A percentile compares a stretch with the other conserved stretches of the same genome.
Conservation (phyloP, 1,140 invertebrate genomes). For the Meloidogyne floridensis region DNA sequence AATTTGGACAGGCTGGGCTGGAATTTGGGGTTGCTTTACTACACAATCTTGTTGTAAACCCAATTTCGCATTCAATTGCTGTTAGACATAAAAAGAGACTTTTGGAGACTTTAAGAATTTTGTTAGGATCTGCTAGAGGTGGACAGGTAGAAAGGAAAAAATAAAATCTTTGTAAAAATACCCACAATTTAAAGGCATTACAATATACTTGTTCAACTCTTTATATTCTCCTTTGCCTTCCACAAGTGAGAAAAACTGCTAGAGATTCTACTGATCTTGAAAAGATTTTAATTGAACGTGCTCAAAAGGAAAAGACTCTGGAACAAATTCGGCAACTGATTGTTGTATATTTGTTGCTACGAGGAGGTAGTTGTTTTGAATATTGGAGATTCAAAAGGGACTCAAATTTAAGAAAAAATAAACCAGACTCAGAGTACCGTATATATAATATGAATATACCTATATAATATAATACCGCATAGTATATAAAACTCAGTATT, state of each 20-base stretch:
- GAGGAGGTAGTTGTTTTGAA: slow-evolving; percentile 42
- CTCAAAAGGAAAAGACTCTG: slow-evolving; percentile 13
- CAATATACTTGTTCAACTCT: slow-evolving; percentile 19
- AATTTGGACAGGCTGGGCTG: slow-evolving; percentile 38
- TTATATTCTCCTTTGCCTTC: slow-evolving; percentile 16
- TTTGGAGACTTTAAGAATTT: slow-evolving; percentile 36
- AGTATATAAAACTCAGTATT: too few relatives aligned
- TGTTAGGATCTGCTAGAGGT: slow-evolving; percentile 10
- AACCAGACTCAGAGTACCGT: too few relatives aligned
- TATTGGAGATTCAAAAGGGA: background rate
- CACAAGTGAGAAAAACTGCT: slow-evolving; percentile 9
- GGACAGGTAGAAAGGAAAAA: background rate
- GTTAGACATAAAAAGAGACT: slow-evolving; percentile 49
- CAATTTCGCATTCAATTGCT: slow-evolving; percentile 51
- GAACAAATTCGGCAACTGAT: slow-evolving; percentile 37
- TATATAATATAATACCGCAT: too few relatives aligned
- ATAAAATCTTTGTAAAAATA: slow-evolving; percentile 17
- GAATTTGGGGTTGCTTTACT: slow-evolving; percentile 53
- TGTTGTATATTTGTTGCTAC: slow-evolving; percentile 36
- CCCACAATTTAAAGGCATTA: background rate
- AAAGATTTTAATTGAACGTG: slow-evolving; percentile 3
- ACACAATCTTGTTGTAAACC: slow-evolving; percentile 53
- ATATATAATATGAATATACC: too few relatives aligned
- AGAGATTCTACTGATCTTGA: slow-evolving; percentile 11
- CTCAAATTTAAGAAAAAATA: background rate